Evolutionary conservation across 92 coral and sea anemone genomes (phyloP).

Genomic region (Paramuricea clavata): DNA sequence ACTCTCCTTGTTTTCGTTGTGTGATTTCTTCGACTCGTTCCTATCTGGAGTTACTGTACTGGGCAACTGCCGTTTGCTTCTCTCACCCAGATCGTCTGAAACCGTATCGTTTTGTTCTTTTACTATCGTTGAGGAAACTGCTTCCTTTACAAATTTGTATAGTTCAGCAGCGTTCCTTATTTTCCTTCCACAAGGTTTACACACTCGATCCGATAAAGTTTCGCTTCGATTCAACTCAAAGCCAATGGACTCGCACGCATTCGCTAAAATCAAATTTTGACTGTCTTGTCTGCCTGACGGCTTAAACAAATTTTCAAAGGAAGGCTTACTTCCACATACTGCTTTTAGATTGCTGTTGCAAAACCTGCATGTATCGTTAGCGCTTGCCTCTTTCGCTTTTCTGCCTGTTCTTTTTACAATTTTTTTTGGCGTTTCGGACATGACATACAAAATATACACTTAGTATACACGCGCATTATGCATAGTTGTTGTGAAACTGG

Average conservation of each 20-base stretch:
- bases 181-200: conserved; percentile 45
- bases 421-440: not conserved
- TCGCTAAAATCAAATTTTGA: conserved; percentile 14
- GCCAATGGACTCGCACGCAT: conserved; percentile 29
- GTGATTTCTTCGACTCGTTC: too few species aligned
- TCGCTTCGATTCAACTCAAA: not conserved
- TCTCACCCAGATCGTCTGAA: too few species aligned
- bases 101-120: too few species aligned
- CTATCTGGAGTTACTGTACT: too few species aligned
- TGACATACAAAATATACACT: not conserved
- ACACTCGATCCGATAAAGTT: conserved; percentile 31
- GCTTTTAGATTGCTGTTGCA: not conserved
- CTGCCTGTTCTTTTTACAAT: not conserved
- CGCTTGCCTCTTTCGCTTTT: not conserved
- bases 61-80: too few species aligned
- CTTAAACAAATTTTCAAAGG: conserved; percentile 47
- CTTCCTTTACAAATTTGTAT: conserved; percentile 5
- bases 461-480: not conserved
- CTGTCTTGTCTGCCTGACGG: conserved; percentile 27
- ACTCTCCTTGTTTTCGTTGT: too few species aligned
- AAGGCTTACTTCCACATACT: not conserved
- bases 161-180: conserved; percentile 37
- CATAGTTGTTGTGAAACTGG: not conserved
- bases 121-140: not conserved
- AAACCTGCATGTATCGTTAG: not conserved